Evolutionary conservation across 35 echinoderm and acorn worm species (phyloP).

Genomic region (Amphiura filiformis): DNA sequence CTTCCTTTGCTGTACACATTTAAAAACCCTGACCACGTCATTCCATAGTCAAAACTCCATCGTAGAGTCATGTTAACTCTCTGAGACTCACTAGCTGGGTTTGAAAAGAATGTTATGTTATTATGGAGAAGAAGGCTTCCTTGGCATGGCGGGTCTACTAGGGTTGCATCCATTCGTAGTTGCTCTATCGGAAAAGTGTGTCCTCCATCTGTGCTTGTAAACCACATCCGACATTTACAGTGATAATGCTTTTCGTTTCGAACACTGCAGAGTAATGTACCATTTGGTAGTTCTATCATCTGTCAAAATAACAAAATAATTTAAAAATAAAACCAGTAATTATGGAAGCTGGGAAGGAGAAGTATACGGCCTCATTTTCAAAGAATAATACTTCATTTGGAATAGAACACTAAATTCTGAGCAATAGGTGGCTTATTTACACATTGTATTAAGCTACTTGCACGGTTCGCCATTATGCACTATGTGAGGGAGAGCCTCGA

Average conservation of each 20-base stretch:
- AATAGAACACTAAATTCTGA: too few relatives aligned
- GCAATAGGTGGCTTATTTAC: too few relatives aligned
- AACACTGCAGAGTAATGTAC: not conserved
- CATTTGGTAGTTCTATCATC: not conserved
- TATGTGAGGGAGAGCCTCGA: too few relatives aligned
- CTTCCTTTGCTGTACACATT: conserved; percentile 39
- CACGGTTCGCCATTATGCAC: too few relatives aligned
- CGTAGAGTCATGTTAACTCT: conserved; percentile 75
- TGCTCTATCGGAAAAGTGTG: conserved; percentile 51
- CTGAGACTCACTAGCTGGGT: conserved; percentile 30
- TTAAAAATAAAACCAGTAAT: too few relatives aligned
- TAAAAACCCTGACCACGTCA: conserved; percentile 53
- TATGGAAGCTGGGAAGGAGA: too few relatives aligned
- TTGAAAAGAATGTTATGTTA: conserved; percentile 50
- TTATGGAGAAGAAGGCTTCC: conserved; percentile 51
- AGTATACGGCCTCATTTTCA: too few relatives aligned
- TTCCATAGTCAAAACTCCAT: conserved; percentile 65
- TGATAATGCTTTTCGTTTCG: not conserved
- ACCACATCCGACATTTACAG: not conserved
- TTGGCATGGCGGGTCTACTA: conserved; percentile 64
- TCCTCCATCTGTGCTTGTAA: not conserved
- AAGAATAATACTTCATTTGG: too few relatives aligned
- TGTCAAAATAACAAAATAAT: not conserved
- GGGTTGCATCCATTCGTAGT: conserved; percentile 21
- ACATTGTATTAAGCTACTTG: too few relatives aligned